Percentiles rank a stretch among this genome's conserved stretches.
Evolutionary conservation across 2,888 invertebrate genomes (phyloP).

Genomic region (Drosophila affinis): DNA sequence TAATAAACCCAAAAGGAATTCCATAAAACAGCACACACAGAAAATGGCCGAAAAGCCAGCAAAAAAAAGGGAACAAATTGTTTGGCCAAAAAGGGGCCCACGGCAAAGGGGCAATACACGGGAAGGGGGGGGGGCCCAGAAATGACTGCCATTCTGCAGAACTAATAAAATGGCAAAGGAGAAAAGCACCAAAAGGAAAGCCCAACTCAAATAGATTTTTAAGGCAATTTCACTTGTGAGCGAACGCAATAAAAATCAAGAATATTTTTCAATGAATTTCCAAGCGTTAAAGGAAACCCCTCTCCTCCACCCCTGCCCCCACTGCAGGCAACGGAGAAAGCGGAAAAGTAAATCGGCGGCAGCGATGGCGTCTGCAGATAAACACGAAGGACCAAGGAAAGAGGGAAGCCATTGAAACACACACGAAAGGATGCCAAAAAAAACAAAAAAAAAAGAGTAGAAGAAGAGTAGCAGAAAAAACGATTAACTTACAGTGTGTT

Average conservation of each 20-base stretch:
- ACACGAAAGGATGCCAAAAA: conserved; percentile 55
- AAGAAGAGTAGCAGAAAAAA: conserved; percentile 51
- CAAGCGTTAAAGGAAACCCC: conserved; percentile 39
- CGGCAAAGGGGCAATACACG: conserved; percentile 34
- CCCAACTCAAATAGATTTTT: conserved; percentile 75
- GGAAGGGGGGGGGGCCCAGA: conserved; percentile 5
- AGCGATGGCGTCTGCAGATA: conserved; percentile 76
- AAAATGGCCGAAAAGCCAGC: conserved; percentile 49
- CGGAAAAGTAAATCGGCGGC: conserved; percentile 71
- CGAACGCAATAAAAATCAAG: conserved; percentile 82
- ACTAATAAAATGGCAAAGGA: conserved; percentile 30
- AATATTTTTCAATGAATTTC: conserved; percentile 81
- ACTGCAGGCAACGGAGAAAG: conserved; percentile 14
- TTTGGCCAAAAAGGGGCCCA: conserved; percentile 44
- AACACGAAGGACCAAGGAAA: conserved; percentile 25
- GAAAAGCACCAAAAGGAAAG: conserved; percentile 34
- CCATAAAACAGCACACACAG: conserved; percentile 63
- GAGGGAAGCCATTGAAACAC: conserved; percentile 68
- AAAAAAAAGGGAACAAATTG: conserved; percentile 43
- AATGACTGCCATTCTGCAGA: conserved; percentile 48
- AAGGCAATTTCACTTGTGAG: conserved; percentile 80
- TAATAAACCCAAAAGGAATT: conserved; percentile 76
- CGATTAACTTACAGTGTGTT: conserved; percentile 81
- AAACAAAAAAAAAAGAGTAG: conserved; percentile 8
- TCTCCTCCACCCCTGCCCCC: background rate